Conservation (phyloP, 2,888 invertebrate genomes). For the Bugula neritina region DNA sequence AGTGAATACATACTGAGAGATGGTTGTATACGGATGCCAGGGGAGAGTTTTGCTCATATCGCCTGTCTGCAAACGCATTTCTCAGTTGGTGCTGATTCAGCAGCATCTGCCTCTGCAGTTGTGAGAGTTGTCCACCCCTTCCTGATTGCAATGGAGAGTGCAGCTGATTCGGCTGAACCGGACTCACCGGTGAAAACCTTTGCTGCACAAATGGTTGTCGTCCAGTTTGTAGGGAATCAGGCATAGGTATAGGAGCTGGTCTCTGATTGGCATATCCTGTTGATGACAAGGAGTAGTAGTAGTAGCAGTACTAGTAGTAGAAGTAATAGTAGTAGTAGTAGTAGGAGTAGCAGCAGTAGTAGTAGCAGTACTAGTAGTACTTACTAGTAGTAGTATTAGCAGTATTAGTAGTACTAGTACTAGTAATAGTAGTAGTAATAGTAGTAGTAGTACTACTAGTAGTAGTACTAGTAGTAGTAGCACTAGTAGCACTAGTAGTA, state of each 20-base stretch:
- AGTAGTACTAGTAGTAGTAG: no score
- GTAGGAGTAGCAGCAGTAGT: no score
- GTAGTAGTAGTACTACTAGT: no score
- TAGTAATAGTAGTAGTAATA: no score
- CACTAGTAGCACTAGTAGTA: no score
- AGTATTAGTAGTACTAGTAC: no score
- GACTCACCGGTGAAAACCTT: background rate
- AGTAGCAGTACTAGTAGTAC: no score
- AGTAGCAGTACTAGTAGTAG: no score
- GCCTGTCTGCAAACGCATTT: background rate
- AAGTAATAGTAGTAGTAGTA: no score
- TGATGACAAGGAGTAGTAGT: background rate
- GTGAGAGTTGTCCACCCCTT: conserved; percentile 9
- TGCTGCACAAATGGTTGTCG: background rate
- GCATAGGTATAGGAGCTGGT: background rate
- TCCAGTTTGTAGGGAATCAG: background rate
- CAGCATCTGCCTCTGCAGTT: conserved; percentile 12
- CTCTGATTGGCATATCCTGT: background rate
- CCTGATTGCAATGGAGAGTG: background rate
- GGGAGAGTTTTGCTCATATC: conserved; percentile 10
- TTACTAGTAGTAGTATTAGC: no score
- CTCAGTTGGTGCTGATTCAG: conserved; percentile 15
- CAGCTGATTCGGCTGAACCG: background rate
- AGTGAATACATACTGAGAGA: background rate
- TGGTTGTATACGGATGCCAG: conserved; percentile 1